A percentile compares a stretch with the other conserved stretches of the same genome.
Conservation (phyloP, 2,113 vertebrate genomes). For the Osmerus mordax region DNA sequence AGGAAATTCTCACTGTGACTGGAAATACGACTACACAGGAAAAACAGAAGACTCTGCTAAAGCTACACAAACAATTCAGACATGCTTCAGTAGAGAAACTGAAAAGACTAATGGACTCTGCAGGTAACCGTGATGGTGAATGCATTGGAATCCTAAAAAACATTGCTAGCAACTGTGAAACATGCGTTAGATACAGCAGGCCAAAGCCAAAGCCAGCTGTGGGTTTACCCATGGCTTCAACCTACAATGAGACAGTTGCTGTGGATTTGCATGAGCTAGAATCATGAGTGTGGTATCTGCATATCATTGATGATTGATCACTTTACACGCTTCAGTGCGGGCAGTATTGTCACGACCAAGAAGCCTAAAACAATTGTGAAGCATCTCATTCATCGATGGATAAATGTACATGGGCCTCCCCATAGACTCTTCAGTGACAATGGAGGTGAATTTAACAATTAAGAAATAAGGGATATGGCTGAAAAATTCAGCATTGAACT, state of each 20-base stretch:
- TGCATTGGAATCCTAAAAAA: background rate
- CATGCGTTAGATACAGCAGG: too few species aligned
- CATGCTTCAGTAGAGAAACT: conserved; percentile 11
- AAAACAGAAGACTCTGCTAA: background rate
- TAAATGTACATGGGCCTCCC: conserved; percentile 15
- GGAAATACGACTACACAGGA: background rate
- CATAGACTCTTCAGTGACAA: conserved; percentile 24
- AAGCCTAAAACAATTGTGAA: conserved; percentile 18
- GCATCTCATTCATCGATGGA: conserved; percentile 18
- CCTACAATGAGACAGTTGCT: too few species aligned
- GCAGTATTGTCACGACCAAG: conserved; percentile 25
- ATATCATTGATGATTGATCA: too few species aligned
- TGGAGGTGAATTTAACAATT: conserved; percentile 16
- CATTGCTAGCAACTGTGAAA: too few species aligned
- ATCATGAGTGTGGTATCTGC: too few species aligned
- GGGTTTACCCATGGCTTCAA: too few species aligned
- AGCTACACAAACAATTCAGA: conserved; percentile 11
- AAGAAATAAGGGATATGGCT: conserved; percentile 23
- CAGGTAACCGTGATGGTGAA: conserved; percentile 1
- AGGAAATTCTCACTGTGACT: conserved; percentile 9
- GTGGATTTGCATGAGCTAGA: too few species aligned
- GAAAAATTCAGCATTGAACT: conserved; percentile 24
- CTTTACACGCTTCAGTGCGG: too few species aligned
- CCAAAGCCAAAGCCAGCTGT: too few species aligned
- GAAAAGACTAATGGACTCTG: background rate